phyloP scores from a whole-genome alignment of 2,113 vertebrate genomes.

The Lophura nycthemera region DNA sequence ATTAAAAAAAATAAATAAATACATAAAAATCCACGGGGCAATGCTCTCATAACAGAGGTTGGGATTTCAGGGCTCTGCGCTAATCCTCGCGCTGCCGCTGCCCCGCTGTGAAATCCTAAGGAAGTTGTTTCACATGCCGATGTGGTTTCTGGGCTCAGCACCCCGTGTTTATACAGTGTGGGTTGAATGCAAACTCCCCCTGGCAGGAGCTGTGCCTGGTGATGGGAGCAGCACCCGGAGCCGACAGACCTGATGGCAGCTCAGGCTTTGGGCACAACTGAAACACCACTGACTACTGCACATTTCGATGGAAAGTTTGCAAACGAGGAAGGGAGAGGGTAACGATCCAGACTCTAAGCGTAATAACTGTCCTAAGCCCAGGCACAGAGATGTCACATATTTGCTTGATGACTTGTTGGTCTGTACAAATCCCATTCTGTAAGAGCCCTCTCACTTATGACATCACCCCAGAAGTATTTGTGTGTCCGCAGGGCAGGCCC shows the following conservation, averaged over 20 bases:
- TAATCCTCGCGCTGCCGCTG: not conserved
- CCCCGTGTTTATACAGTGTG: not conserved
- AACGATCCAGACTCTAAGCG: not conserved
- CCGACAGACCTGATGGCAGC: not conserved
- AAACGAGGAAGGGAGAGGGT: not conserved
- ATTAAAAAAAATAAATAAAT: rapidly evolving
- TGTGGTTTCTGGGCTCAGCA: slow-evolving; percentile 9
- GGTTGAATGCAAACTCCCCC: not conserved
- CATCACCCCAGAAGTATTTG: not conserved
- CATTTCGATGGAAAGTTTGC: not conserved
- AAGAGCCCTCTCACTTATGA: not conserved
- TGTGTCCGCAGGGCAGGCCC: not conserved
- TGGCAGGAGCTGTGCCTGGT: not conserved
- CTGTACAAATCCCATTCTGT: not conserved
- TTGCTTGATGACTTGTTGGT: not conserved
- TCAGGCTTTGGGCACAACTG: not conserved
- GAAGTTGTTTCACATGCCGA: not conserved
- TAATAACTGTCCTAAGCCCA: not conserved
- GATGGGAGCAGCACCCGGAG: not conserved
- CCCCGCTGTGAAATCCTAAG: not conserved
- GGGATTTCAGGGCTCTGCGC: not conserved
- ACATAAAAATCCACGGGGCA: rapidly evolving
- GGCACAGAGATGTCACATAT: not conserved
- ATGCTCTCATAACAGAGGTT: not conserved
- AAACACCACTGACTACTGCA: rapidly evolving